Base-by-base conservation (phyloP, 2,888 invertebrate species). In the Sinhomidia bicolor region DNA sequence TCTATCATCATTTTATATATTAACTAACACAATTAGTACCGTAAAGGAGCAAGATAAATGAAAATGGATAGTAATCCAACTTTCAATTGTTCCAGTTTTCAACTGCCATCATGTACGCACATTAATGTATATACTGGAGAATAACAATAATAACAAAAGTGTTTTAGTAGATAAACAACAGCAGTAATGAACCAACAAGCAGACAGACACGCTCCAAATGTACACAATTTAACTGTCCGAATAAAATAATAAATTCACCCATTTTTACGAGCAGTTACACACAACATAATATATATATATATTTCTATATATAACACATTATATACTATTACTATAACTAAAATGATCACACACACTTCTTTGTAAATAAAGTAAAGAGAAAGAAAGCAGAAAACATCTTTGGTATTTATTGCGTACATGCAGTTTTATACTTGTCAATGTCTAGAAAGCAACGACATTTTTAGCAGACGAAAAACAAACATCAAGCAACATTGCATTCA, bases 321-420 rank as follows among this genome's bases (percentile, higher is more conserved):
- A 47, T 41, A 41, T 47, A 47, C 10, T 14, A 47, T 47, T 23
- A 26, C 12, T 44, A 41, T 71, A 20, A 41, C 41, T 23, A 41
- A 36, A 36, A 71, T 44, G 41, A 41, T 71, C 68, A 71, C 36
- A 29, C 51, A 32, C 57, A 57, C 29, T 20, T 32, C 29, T 78
- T 54, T 32, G 36, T 78, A 57, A 78, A 57, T n/a, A n/a, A n/a
- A n/a, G 78, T 57, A 41, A 54, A 54, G 57, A 78, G 29, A 57
- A 78, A 54, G 78, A 78, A 54, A 51, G n/a, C n/a, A n/a, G n/a
- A n/a, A n/a, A 74, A 76, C 29, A 78, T 78, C 78, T 78, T 78
- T 78, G 78, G 78, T 78, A 78, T 36, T 32, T 54, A 54, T 78
- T 78, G 78, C 76, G n/a, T 57, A 36, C 78, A 47, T 54, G 29